Percentiles rank a stretch among this genome's conserved stretches.
Conservation (phyloP, 2,888 invertebrate genomes). For the Drosophila histrio region DNA sequence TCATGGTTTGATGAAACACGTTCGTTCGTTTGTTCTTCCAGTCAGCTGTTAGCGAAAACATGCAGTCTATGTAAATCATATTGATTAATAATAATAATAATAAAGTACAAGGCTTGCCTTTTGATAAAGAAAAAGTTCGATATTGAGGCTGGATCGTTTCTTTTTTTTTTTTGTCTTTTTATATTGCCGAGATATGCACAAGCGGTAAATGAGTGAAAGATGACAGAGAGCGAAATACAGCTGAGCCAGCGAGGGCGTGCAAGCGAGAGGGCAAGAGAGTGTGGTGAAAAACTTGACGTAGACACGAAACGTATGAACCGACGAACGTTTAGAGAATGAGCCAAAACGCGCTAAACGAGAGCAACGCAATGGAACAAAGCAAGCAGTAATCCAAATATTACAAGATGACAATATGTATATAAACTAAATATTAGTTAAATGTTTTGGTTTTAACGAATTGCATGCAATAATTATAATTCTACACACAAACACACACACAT, state of each 20-base stretch:
- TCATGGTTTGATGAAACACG: background rate
- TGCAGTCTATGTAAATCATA: no score
- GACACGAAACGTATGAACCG: conserved; percentile 38
- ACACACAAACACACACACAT: background rate
- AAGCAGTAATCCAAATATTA: conserved; percentile 27
- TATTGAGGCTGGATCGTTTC: conserved; percentile 6
- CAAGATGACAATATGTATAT: conserved; percentile 36
- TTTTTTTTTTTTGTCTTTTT: conserved; percentile 2
- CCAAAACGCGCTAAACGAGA: conserved; percentile 49
- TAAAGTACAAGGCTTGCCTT: background rate
- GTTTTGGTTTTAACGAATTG: background rate
- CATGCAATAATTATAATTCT: conserved; percentile 14
- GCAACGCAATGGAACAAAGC: conserved; percentile 37
- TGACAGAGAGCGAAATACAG: conserved; percentile 46
- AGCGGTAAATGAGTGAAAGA: conserved; percentile 45
- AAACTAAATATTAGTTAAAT: conserved; percentile 12
- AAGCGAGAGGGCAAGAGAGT: conserved; percentile 40
- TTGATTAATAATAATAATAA: no score
- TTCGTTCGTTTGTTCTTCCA: background rate
- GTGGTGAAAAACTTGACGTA: conserved; percentile 50
- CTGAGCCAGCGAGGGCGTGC: conserved; percentile 47
- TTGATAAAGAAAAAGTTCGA: background rate
- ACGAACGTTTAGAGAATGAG: conserved; percentile 67
- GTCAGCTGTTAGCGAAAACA: conserved; percentile 7
- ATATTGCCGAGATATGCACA: conserved; percentile 27